These are phyloP conservation scores for Nothocercus nigrocapillus DNA, from an alignment of 2,113 vertebrate species.

Conservation along the genomic window DNA sequence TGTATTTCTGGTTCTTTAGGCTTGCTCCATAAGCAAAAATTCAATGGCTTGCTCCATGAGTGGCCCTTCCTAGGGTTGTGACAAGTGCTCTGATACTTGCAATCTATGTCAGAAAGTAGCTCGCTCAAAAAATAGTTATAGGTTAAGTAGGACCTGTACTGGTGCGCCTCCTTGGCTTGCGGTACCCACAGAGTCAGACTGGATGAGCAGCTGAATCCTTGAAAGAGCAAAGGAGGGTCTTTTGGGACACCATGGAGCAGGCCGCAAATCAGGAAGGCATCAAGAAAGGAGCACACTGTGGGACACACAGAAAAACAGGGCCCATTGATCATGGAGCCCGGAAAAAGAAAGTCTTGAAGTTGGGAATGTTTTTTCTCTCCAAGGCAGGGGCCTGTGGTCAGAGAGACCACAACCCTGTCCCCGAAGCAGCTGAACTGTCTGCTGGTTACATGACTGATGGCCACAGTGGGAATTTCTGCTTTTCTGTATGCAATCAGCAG, in stretches of 20 bases:
- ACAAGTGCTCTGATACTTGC: not conserved
- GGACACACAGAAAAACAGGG: not conserved
- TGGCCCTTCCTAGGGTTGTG: not conserved
- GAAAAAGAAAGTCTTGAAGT: not conserved
- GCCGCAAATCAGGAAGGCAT: not conserved
- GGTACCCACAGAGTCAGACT: not conserved
- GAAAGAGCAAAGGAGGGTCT: not conserved
- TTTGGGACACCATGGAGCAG: not conserved
- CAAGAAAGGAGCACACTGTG: not conserved
- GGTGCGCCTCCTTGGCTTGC: not conserved
- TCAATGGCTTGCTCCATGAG: not conserved
- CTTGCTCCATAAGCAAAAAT: not conserved
- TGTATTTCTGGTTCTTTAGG: not conserved
- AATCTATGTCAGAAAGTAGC: not conserved
- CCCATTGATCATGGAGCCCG: not conserved
- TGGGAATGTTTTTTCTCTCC: not conserved
- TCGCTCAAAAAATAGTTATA: not conserved
- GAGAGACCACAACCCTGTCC: not conserved
- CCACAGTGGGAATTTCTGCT: not conserved
- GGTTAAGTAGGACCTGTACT: not conserved
- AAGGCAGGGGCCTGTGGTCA: not conserved
- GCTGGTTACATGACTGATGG: not conserved
- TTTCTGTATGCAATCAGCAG: fast-evolving
- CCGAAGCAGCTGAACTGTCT: not conserved
- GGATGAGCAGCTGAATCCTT: not conserved